Evolutionary conservation across 1,140 invertebrate genomes (phyloP).

Genomic region (Temnothorax curvispinosus): DNA sequence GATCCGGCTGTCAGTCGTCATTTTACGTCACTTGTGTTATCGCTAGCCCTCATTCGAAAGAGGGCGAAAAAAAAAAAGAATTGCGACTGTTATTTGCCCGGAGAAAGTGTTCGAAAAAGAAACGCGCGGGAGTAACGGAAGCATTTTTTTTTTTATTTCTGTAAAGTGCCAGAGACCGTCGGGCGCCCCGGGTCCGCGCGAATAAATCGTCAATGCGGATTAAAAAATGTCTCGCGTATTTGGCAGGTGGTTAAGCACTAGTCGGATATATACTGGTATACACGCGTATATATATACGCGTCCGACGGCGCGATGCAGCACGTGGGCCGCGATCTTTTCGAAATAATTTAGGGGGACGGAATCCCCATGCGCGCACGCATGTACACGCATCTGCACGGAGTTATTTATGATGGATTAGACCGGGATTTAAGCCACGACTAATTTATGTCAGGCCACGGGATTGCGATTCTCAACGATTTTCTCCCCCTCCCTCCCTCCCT

Average conservation of each 20-base stretch:
- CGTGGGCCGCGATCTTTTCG: conserved; percentile 82
- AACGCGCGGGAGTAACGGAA: background rate
- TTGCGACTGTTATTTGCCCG: background rate
- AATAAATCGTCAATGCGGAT: conserved; percentile 65
- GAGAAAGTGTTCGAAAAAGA: background rate
- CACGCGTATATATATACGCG: conserved; percentile 2
- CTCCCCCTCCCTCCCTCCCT: conserved; percentile 25
- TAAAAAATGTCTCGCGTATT: conserved; percentile 67
- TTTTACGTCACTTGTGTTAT: background rate
- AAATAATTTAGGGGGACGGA: conserved; percentile 84
- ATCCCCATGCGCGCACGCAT: conserved; percentile 75
- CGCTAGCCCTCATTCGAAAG: background rate
- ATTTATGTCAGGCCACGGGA: conserved; percentile 81
- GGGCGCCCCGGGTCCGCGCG: background rate
- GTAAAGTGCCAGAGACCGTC: background rate
- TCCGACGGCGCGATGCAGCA: conserved; percentile 58
- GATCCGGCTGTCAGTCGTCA: background rate
- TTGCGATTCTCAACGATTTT: conserved; percentile 76
- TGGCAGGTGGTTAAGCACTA: conserved; percentile 73
- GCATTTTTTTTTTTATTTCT: background rate
- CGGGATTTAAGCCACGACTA: conserved; percentile 83
- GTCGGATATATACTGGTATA: conserved; percentile 31
- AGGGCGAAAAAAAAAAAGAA: background rate
- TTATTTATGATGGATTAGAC: conserved; percentile 85
- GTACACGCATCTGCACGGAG: conserved; percentile 81